Evolutionary conservation across 2,888 invertebrate species (phyloP).

Genomic region (Scaeva pyrastri): DNA sequence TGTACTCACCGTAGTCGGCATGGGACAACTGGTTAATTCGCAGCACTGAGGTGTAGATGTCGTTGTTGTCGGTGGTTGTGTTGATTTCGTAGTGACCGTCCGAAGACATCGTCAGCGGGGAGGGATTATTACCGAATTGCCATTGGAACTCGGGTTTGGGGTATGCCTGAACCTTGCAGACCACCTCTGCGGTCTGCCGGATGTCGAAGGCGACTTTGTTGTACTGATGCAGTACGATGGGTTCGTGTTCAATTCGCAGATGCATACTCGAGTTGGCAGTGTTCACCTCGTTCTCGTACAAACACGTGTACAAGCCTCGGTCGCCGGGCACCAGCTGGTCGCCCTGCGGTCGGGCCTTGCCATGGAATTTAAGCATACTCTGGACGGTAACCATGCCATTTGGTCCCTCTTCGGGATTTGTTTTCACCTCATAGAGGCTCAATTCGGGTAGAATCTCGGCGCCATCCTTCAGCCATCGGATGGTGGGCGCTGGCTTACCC

Average conservation of each 20-base stretch:
- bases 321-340: conserved; percentile 93
- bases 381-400: conserved; percentile 93
- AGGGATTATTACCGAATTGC: conserved; percentile 91
- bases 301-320: conserved; percentile 93
- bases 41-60: conserved; percentile 92
- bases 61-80: conserved; percentile 92
- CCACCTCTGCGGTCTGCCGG: conserved; percentile 92
- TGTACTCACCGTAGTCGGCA: conserved; percentile 96
- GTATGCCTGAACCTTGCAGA: conserved; percentile 95
- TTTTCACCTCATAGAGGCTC: conserved; percentile 92
- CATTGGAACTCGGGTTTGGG: conserved; percentile 97
- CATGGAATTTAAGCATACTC: conserved; percentile 91
- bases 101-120: conserved; percentile 90
- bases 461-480: conserved; percentile 94
- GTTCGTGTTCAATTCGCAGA: conserved; percentile 95
- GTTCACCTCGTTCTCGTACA: conserved; percentile 95
- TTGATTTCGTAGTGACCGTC: conserved; percentile 94
- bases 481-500: conserved; percentile 93
- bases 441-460: conserved; percentile 90
- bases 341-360: conserved; percentile 90
- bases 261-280: conserved; percentile 95
- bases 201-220: conserved; percentile 95
- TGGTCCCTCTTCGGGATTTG: conserved; percentile 90
- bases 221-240: conserved; percentile 93
- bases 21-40: conserved; percentile 90